Base-by-base conservation (phyloP, 2,113 vertebrate species). In the Cottus gobio region DNA sequence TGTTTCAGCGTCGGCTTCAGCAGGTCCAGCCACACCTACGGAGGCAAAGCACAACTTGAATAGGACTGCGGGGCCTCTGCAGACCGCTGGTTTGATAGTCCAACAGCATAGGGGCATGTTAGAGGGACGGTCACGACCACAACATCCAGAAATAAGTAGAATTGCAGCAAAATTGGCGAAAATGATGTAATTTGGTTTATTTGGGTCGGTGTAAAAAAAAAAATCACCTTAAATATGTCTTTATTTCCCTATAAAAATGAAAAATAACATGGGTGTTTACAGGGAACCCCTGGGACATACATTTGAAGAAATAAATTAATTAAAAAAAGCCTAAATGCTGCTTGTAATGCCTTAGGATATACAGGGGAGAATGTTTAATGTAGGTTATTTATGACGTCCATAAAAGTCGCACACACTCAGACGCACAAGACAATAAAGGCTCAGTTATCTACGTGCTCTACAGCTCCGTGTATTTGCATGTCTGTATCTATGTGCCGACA, bases 21-120 rank as follows among this genome's bases (percentile, higher is more conserved):
- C 86, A 98, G 96, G 86, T 99, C 97, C 79, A 99, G 90, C 97
- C 97, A 99, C 42, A 99, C 96, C 97, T 99, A 86, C 1, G 64
- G 87, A 80, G 18, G 72, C 30, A 69, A 22, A 56, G 22, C 15
- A 65, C 2, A 44, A 31, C 28, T 37, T 37, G 36, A 37, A 37
- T 8, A 4, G 8, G 36, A 9, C 36, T 37, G 36, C 7, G 36
- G 36, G 8, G 36, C 36, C 9, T 37, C 36, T 6, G 34, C 6
- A 36, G 6, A 36, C 34, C 4, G 39, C 4, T 44, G 42, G 12
- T 44, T 44, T 42, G 4, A 42, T 42, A 2, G 39, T 42, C 3
- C 39, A 42, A 11, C 2, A 42, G 39, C 39, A 42, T 2, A 37
- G 36, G 1, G 36, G 36, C 36, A 37, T 9, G 9, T 9, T 9